Conservation (phyloP, 1,140 invertebrate species). For the Aphelenchoides fujianensis region DNA sequence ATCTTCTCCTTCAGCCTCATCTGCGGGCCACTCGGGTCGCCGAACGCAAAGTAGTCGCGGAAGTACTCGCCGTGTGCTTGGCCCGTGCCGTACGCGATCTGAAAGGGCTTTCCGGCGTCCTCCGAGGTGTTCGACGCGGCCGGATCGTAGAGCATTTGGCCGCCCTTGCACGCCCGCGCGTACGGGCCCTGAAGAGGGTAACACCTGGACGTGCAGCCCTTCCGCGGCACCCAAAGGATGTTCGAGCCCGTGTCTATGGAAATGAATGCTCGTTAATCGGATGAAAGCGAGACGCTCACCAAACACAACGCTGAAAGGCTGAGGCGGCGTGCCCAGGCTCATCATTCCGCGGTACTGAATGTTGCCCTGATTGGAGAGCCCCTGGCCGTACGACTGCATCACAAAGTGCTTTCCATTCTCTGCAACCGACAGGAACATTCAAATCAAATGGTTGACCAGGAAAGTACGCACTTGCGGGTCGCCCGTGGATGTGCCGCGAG, state of each 20-base stretch:
- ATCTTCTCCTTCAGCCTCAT: constrained; percentile 4
- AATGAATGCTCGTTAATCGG: too few species aligned
- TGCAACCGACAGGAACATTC: not conserved
- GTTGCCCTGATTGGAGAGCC: constrained; percentile 2
- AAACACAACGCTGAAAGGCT: constrained; percentile 15
- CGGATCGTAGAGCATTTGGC: constrained; percentile 4
- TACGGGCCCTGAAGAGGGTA: not conserved
- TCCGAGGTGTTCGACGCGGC: constrained; percentile 5
- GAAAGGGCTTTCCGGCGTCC: not conserved
- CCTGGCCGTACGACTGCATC: constrained; percentile 5
- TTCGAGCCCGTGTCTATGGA: constrained; percentile 12
- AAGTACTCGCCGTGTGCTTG: constrained; percentile 3
- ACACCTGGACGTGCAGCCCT: constrained; percentile 19
- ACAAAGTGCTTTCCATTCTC: constrained; percentile 12
- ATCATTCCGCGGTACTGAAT: constrained; percentile 11
- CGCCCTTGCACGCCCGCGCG: not conserved
- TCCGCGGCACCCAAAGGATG: constrained; percentile 13
- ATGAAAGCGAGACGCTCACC: too few species aligned
- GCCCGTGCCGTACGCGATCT: constrained; percentile 13
- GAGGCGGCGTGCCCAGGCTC: not conserved
- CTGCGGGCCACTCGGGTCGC: not conserved
- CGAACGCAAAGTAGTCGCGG: constrained; percentile 5
- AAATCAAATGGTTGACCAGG: too few species aligned
- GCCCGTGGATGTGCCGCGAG: not conserved
- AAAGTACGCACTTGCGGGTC: not conserved